Evolutionary conservation across 1,140 invertebrate species (phyloP).

Genomic region (Drosophila sucinea): DNA sequence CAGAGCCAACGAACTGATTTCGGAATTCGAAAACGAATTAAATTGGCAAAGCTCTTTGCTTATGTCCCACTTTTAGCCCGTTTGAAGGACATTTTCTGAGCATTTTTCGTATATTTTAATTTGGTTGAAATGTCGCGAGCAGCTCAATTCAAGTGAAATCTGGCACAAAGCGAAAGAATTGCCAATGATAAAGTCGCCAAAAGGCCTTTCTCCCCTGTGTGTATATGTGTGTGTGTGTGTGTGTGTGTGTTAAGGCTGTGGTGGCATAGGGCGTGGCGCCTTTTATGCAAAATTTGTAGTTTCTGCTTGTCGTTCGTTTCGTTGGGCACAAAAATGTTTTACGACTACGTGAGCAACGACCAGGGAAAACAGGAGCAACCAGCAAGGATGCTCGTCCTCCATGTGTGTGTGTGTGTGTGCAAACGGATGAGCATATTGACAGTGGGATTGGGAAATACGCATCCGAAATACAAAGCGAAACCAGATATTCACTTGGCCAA

Average conservation of each 20-base stretch:
- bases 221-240: background rate
- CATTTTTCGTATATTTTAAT: constrained; percentile 49
- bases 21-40: constrained; percentile 48
- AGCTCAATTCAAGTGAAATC: constrained; percentile 31
- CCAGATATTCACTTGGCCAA: constrained; percentile 62
- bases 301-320: constrained; percentile 35
- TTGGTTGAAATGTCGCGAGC: constrained; percentile 57
- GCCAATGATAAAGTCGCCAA: constrained; percentile 44
- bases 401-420: constrained; percentile 3
- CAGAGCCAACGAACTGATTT: constrained; percentile 46
- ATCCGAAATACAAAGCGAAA: constrained; percentile 54
- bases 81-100: constrained; percentile 39
- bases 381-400: constrained; percentile 5
- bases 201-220: constrained; percentile 28
- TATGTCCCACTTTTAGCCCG: background rate
- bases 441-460: constrained; percentile 54
- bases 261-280: constrained; percentile 5
- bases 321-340: constrained; percentile 51
- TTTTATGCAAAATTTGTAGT: constrained; percentile 49
- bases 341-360: constrained; percentile 50
- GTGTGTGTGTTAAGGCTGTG: background rate
- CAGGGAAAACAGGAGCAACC: constrained; percentile 15
- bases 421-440: constrained; percentile 36
- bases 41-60: constrained; percentile 48
- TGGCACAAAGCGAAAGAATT: constrained; percentile 25